Base-by-base conservation (phyloP, 2,888 invertebrate species). In the Phengaris arion region DNA sequence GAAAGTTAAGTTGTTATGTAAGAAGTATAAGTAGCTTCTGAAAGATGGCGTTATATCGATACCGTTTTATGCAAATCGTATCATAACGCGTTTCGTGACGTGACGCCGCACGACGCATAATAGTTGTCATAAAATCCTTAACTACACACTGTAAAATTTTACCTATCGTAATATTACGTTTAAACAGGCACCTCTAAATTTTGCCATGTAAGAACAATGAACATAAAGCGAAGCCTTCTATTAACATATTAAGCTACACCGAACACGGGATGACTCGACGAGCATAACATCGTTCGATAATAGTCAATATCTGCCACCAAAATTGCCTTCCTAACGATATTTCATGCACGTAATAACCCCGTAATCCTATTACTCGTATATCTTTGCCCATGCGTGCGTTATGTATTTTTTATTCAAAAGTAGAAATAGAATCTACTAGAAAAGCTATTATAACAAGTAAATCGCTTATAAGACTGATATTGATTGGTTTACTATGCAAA, bases 291-390 rank as follows among this genome's bases (percentile, higher is more conserved):
- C 35, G 89, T 84, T 83, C 88, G 89, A 90, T 93, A 92, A 93
- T 92, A 92, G 92, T 87, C 92, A 92, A 93, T 92, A 92, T 92
- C 90, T 90, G 90, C 85, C 87, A 85, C 87, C 90, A 85, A 92
- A 92, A 93, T 92, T 92, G 92, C 89, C 88, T 91, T 88, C 88
- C 89, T 91, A 91, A 92, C 92, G 90, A 90, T 90, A 92, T 92
- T 92, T 91, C 90, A 89, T 86, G 87, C 86, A 85, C 88, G 89
- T 91, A 91, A 92, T 92, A 92, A 91, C 91, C 87, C 89, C 83
- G 83, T 91, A 91, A 92, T 91, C 89, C 88, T 88, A 88, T 92
- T 91, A 92, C 85, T 72, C 82, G 81, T 88, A 85, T 85, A 86
- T 84, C 90, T 88, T 85, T 82, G 83, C 82, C 80, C 84, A 86